Percentiles rank a stretch among this genome's conserved stretches.
Conservation (phyloP, 2,888 invertebrate species). For the Tetranychus piercei region DNA sequence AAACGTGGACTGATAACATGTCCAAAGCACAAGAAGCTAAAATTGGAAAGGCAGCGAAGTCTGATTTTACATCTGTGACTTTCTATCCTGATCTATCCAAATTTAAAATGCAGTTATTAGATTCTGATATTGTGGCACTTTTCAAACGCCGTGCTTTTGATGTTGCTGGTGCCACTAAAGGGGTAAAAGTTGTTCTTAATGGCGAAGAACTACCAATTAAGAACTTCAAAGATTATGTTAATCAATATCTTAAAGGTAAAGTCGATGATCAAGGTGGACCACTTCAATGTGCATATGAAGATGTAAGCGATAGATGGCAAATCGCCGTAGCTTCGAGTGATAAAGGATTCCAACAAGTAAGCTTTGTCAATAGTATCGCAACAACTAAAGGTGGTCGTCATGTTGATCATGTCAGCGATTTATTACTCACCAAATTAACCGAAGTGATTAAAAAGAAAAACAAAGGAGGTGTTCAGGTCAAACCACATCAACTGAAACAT, state of each 20-base stretch:
- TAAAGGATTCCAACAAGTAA: conserved; percentile 75
- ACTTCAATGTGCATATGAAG: conserved; percentile 69
- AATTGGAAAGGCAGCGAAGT: conserved; percentile 31
- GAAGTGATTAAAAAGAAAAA: conserved; percentile 71
- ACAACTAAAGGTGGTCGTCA: conserved; percentile 63
- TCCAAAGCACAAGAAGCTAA: conserved; percentile 43
- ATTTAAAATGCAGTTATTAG: conserved; percentile 82
- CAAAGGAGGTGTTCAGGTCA: conserved; percentile 68
- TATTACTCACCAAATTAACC: conserved; percentile 65
- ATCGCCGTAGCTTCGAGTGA: conserved; percentile 72
- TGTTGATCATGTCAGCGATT: conserved; percentile 80
- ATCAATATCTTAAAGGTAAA: conserved; percentile 61
- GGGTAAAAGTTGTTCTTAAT: conserved; percentile 78
- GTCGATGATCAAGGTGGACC: conserved; percentile 64
- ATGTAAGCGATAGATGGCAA: conserved; percentile 76
- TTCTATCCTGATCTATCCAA: conserved; percentile 84
- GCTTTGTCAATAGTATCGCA: conserved; percentile 65
- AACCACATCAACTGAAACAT: conserved; percentile 82
- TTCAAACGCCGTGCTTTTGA: conserved; percentile 89
- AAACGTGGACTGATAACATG: conserved; percentile 90
- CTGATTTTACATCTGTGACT: conserved; percentile 77
- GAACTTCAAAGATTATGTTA: conserved; percentile 85
- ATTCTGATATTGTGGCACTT: conserved; percentile 73
- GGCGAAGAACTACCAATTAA: conserved; percentile 49
- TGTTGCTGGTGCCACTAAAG: conserved; percentile 67